These are phyloP conservation scores for Eupithecia tripunctaria DNA, from an alignment of 2,888 invertebrate species.

Conservation along the genomic window DNA sequence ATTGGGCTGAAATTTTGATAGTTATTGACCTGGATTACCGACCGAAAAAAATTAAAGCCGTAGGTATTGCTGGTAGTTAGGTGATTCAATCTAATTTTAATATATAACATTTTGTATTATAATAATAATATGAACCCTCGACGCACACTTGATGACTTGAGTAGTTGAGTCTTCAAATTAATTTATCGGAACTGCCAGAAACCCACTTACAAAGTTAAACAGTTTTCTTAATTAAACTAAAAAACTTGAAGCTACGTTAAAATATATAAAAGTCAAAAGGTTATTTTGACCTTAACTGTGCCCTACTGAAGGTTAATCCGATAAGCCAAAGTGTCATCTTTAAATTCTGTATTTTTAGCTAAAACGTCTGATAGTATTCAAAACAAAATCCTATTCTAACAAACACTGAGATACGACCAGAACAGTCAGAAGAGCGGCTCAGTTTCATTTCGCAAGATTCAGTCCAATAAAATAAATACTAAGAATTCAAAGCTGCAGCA, in stretches of 20 bases:
- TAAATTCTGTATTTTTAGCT: slow-evolving; percentile 2
- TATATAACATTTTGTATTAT: neutral
- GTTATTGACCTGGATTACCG: neutral
- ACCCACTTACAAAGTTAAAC: neutral
- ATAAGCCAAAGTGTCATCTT: neutral
- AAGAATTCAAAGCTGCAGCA: neutral
- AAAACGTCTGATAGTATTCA: neutral
- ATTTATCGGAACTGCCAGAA: neutral
- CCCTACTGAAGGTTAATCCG: neutral
- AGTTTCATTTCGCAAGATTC: slow-evolving; percentile 7
- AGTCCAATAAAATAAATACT: slow-evolving; percentile 7
- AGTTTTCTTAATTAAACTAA: slow-evolving; percentile 10
- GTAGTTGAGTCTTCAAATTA: neutral
- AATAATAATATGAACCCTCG: neutral
- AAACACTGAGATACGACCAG: slow-evolving; percentile 6
- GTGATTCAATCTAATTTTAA: no score
- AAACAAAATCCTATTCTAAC: slow-evolving; percentile 5
- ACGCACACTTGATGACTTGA: neutral
- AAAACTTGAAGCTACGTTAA: neutral
- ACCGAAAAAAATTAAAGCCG: no score
- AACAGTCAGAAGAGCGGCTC: slow-evolving; percentile 5
- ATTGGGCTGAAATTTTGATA: neutral
- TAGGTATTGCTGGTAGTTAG: no score
- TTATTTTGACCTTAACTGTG: neutral
- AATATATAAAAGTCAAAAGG: slow-evolving; percentile 4